Evolutionary conservation across 2,888 invertebrate species (phyloP).

Genomic region (Argyresthia goedartella): DNA sequence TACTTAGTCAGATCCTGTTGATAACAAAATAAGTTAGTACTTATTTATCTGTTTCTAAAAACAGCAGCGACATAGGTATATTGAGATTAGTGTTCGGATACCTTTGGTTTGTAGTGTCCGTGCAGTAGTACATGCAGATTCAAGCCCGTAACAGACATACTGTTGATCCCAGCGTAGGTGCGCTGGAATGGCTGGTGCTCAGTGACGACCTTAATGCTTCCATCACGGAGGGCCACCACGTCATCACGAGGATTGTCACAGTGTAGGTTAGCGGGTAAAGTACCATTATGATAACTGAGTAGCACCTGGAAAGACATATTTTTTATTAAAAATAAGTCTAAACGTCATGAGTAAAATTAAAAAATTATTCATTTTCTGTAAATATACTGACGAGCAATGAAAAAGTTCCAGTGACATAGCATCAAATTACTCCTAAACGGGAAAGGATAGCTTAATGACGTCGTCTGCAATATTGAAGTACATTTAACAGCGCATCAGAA

Average conservation of each 20-base stretch:
- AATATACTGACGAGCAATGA: too few species aligned
- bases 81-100: not conserved
- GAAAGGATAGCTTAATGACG: too few species aligned
- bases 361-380: too few species aligned
- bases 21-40: not conserved
- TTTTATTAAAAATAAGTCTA: not conserved
- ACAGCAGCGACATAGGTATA: not conserved
- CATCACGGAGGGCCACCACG: constrained; percentile 59
- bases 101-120: constrained; percentile 26
- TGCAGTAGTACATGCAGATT: constrained; percentile 40
- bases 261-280: constrained; percentile 82
- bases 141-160: constrained; percentile 37
- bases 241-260: constrained; percentile 69
- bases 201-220: constrained; percentile 67
- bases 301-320: constrained; percentile 31
- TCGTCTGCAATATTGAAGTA: too few species aligned
- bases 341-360: too few species aligned
- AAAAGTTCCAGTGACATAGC: too few species aligned
- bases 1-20: constrained; percentile 33
- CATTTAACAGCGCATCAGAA: too few species aligned
- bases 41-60: not conserved
- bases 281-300: constrained; percentile 76
- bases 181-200: constrained; percentile 69
- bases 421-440: too few species aligned
- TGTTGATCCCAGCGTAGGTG: constrained; percentile 43